These are phyloP conservation scores for Thalassarche chlororhynchos DNA, from an alignment of 2,113 vertebrate species.

Conservation along the genomic window DNA sequence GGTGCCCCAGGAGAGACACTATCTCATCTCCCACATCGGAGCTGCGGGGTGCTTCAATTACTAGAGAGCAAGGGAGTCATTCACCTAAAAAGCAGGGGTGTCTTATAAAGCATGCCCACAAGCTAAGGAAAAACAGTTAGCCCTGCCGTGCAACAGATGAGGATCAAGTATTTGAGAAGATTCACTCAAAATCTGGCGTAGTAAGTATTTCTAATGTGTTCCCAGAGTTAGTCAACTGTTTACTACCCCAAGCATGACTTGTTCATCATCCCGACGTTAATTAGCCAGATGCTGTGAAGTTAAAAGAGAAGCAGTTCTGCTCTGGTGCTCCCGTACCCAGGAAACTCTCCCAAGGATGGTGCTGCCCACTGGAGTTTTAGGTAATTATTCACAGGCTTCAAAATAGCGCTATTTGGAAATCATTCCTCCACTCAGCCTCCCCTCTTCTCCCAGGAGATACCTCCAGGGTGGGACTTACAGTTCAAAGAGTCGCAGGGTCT, in stretches of 20 bases:
- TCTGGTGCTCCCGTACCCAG: background rate
- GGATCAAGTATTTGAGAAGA: background rate
- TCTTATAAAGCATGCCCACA: background rate
- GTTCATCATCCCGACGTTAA: constrained; percentile 33
- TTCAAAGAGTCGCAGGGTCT: constrained; percentile 93
- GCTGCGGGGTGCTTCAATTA: background rate
- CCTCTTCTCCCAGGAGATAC: background rate
- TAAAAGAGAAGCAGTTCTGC: constrained; percentile 44
- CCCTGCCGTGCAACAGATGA: background rate
- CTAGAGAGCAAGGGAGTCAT: background rate
- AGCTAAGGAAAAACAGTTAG: background rate
- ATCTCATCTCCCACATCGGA: constrained; percentile 25
- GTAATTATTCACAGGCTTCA: constrained; percentile 1
- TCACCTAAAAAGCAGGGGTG: background rate
- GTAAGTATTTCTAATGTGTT: background rate
- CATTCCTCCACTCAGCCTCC: background rate
- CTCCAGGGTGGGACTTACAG: constrained; percentile 86
- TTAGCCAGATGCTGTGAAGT: constrained; percentile 14
- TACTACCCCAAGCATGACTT: constrained; percentile 15
- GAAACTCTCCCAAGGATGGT: constrained; percentile 11
- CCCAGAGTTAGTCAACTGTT: background rate
- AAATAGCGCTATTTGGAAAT: constrained; percentile 2
- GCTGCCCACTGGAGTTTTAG: constrained; percentile 4
- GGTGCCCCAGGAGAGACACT: constrained; percentile 30
- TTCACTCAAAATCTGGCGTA: background rate